Conservation (phyloP, 2,113 vertebrate genomes). For the Ophthalmolycus amberensis region DNA sequence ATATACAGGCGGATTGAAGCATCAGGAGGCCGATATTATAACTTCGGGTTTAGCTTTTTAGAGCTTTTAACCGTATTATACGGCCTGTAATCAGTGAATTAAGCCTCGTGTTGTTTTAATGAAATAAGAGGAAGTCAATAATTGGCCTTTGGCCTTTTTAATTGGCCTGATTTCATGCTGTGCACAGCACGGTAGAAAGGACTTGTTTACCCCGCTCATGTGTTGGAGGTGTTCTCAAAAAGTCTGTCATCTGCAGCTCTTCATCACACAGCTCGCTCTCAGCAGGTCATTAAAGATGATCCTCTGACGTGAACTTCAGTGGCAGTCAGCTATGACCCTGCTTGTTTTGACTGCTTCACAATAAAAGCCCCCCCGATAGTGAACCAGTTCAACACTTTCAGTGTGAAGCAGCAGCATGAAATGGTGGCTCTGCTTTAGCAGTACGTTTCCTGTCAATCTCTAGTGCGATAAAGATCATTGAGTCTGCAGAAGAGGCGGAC, state of each 20-base stretch:
- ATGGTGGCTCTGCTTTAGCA: neutral
- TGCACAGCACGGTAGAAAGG: neutral
- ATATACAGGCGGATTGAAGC: neutral
- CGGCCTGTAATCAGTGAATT: neutral
- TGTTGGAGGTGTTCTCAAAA: neutral
- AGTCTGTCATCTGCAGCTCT: neutral
- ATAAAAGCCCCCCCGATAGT: neutral
- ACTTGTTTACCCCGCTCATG: neutral
- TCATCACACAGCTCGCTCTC: neutral
- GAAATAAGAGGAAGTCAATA: neutral
- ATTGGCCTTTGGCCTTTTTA: neutral
- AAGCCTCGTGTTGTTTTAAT: neutral
- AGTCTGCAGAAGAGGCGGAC: neutral
- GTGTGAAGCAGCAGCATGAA: neutral
- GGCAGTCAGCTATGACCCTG: neutral
- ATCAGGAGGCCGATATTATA: neutral
- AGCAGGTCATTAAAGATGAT: neutral
- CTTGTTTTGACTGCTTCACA: neutral
- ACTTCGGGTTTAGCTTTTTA: neutral
- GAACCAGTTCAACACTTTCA: too few relatives aligned
- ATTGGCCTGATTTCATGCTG: neutral
- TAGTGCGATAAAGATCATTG: neutral
- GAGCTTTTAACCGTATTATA: neutral
- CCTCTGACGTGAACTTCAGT: neutral
- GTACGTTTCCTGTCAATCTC: neutral